Percentiles rank a stretch among this genome's conserved stretches.
These are phyloP conservation scores for Hymenopus coronatus DNA, from an alignment of 2,888 invertebrate species.

Conservation along the genomic window DNA sequence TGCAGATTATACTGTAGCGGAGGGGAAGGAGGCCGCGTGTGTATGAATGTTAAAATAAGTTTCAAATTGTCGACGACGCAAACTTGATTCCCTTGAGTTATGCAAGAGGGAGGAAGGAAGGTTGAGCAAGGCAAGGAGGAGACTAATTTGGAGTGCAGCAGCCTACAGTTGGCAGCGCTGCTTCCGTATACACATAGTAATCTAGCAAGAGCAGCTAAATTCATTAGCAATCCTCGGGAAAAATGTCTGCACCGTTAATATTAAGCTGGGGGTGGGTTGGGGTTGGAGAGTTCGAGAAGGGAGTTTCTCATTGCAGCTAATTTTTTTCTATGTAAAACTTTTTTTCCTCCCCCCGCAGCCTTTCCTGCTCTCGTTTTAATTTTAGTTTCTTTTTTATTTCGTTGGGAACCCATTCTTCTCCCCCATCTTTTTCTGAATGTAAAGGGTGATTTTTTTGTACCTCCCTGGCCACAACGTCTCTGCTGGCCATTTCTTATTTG, in stretches of 20 bases:
- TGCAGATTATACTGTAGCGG: slow-evolving; percentile 32
- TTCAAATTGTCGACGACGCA: slow-evolving; percentile 55
- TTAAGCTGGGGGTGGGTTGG: slow-evolving; percentile 20
- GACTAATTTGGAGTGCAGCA: slow-evolving; percentile 32
- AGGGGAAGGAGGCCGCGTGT: slow-evolving; percentile 34
- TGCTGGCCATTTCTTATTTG: not conserved
- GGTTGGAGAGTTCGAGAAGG: slow-evolving; percentile 14
- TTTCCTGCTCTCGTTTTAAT: slow-evolving; percentile 28
- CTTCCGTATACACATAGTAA: slow-evolving; percentile 20
- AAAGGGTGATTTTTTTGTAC: not conserved
- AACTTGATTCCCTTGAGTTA: slow-evolving; percentile 47
- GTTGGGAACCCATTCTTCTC: not conserved
- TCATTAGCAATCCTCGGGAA: slow-evolving; percentile 33
- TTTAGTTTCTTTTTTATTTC: slow-evolving; percentile 24
- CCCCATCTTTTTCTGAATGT: not conserved
- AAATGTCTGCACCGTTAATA: slow-evolving; percentile 33
- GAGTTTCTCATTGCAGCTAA: slow-evolving; percentile 20
- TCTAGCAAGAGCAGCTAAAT: slow-evolving; percentile 33
- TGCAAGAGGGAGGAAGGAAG: slow-evolving; percentile 35
- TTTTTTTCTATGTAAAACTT: slow-evolving; percentile 20
- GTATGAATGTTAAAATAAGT: slow-evolving; percentile 57
- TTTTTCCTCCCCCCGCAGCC: not conserved
- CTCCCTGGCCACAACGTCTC: not conserved
- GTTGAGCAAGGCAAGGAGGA: slow-evolving; percentile 9
- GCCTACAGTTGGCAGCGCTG: slow-evolving; percentile 20